Evolutionary conservation across 2,888 invertebrate genomes (phyloP).

Genomic region (Meiosimyza decipiens): DNA sequence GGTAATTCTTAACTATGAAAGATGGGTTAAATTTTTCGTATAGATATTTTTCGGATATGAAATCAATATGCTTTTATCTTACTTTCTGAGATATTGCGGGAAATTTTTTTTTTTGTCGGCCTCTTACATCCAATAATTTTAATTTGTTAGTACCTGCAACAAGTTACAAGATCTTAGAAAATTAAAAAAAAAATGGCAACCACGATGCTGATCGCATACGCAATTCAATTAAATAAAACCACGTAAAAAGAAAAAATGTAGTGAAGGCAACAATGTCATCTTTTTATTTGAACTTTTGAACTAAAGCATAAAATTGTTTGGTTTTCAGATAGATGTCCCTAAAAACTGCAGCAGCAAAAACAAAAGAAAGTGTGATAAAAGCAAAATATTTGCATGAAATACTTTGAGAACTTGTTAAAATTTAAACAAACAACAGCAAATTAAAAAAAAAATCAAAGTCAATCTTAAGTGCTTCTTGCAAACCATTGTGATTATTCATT

Average conservation of each 20-base stretch:
- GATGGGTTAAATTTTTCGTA: too few species aligned
- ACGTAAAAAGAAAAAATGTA: not conserved
- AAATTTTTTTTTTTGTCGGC: too few species aligned
- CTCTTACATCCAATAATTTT: too few species aligned
- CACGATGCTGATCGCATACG: not conserved
- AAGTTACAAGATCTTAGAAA: too few species aligned
- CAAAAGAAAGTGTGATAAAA: constrained; percentile 26
- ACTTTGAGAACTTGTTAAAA: not conserved
- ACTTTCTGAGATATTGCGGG: too few species aligned
- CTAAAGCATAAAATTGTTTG: constrained; percentile 18
- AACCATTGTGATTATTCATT: constrained; percentile 52
- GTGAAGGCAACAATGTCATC: constrained; percentile 11
- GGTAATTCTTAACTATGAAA: too few species aligned
- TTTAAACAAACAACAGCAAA: not conserved
- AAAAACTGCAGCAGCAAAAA: constrained; percentile 3
- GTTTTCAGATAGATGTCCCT: constrained; percentile 30
- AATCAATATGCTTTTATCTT: too few species aligned
- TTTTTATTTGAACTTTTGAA: not conserved
- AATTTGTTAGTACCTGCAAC: too few species aligned
- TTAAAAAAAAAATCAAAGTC: constrained; percentile 12
- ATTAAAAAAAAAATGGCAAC: too few species aligned
- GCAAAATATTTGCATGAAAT: not conserved
- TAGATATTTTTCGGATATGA: too few species aligned
- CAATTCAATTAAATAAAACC: constrained; percentile 7
- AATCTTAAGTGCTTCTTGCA: constrained; percentile 46